Conservation (phyloP, 2,888 invertebrate species). For the Harpalus rufipes region DNA sequence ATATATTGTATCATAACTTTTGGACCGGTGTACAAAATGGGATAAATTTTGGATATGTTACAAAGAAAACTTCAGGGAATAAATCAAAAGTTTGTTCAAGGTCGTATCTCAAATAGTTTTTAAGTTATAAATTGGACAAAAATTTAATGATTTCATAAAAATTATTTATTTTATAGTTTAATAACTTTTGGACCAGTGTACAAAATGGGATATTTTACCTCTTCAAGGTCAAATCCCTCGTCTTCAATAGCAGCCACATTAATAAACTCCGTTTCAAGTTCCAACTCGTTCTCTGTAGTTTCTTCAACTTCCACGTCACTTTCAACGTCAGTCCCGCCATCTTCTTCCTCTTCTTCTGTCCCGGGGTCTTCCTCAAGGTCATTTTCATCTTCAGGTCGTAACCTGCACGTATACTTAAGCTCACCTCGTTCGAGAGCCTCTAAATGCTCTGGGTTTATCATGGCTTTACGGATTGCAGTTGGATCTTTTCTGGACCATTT, state of each 20-base stretch:
- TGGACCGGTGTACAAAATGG: background rate
- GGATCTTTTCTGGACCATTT: constrained; percentile 99
- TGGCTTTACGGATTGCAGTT: constrained; percentile 92
- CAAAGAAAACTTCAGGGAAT: background rate
- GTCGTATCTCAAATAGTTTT: background rate
- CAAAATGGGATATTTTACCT: constrained; percentile 75
- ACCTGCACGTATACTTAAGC: constrained; percentile 86
- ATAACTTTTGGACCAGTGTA: background rate
- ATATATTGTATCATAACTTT: no score
- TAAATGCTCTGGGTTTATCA: constrained; percentile 94
- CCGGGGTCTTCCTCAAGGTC: constrained; percentile 78
- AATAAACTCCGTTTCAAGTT: constrained; percentile 68
- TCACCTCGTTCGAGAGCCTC: constrained; percentile 92
- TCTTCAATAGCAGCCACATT: constrained; percentile 72
- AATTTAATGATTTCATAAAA: background rate
- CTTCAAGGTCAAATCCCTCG: constrained; percentile 83
- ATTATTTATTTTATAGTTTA: background rate
- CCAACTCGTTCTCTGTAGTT: constrained; percentile 72
- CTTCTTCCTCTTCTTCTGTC: constrained; percentile 84
- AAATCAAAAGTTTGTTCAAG: background rate
- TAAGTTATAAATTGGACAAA: background rate
- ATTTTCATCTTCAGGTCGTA: constrained; percentile 69
- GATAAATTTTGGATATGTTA: background rate
- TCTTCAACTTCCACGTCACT: constrained; percentile 75
- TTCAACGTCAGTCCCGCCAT: constrained; percentile 78